Conservation (phyloP, 2,797 vertebrate species). For the Loris lydekkerianus region DNA sequence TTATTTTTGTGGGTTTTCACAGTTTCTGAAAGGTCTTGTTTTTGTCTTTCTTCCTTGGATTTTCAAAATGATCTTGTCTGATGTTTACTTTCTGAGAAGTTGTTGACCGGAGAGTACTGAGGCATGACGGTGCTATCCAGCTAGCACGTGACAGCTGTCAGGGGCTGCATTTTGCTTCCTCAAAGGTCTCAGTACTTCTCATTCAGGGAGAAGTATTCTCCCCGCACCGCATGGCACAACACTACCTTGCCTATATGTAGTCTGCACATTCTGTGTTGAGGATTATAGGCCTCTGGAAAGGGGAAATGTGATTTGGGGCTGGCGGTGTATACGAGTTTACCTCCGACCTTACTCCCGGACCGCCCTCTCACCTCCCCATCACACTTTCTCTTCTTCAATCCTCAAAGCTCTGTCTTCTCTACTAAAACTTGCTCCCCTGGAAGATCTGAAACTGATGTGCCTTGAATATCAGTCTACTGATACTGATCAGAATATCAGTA, state of each 20-base stretch:
- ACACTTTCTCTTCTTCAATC: background rate
- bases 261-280: background rate
- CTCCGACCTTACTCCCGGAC: background rate
- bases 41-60: background rate
- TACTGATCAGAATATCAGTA: background rate
- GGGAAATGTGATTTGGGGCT: background rate
- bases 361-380: no score
- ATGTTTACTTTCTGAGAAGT: background rate
- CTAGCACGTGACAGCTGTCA: background rate
- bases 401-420: background rate
- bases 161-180: background rate
- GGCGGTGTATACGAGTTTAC: background rate
- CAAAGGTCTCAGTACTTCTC: background rate
- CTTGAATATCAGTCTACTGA: background rate
- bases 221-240: fast-evolving
- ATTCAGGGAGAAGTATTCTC: background rate
- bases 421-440: background rate
- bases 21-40: background rate
- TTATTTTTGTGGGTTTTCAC: background rate
- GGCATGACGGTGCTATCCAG: background rate
- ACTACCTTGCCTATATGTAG: no score
- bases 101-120: background rate
- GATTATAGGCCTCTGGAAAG: background rate
- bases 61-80: background rate
- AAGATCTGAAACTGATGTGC: background rate